Evolutionary conservation across 2,113 vertebrate species (phyloP), one percentile per base, ranked within the genome.

Genomic region (Bothrops jararaca): DNA sequence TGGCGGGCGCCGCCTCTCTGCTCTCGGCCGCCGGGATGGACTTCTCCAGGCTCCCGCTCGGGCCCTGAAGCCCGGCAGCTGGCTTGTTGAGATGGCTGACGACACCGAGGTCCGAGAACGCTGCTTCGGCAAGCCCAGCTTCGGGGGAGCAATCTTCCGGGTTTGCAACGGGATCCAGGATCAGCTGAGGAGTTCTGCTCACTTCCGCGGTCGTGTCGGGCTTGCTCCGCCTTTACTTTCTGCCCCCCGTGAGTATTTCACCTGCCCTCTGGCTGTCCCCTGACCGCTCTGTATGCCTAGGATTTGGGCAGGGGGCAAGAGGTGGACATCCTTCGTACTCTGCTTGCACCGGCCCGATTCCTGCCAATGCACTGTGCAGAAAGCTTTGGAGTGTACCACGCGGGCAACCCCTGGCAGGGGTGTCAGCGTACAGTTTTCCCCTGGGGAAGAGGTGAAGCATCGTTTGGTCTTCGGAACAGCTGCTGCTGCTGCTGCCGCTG

Each of bases 331-430:
- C 96, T 98, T 98, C 0, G 98, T 91, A 4, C 97, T 98, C 24
- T 98, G 98, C 89, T 98, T 98, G 96, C 97, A 98, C 93, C 98
- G 98, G 92, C 99, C 98, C 0, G 98, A 99, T 96, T 99, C 99
- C 91, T 99, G 98, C 99, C 99, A 99, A 95, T 99, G 99, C 87
- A 99, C 99, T 0, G 99, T 99, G 95, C 99, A 99, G 94, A 98
- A 99, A 93, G 99, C 99, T 95, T 99, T 99, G 91, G 99, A 99
- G 97, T 99, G 99, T 4, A 99, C 99, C 22, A 99, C 99, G 0
- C 99, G 98, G 39, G 99, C 98, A 93, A 99, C 99, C 0, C 98
- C 99, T 0, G 99, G 99, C 88, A 99, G 97, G 0, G 98, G 97
- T 0, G 98, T 98, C 94, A 99, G 94, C 0, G 98, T 98, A 95